Evolutionary conservation across 2,797 vertebrate genomes (phyloP).

Genomic region (Sebastiscus albofasciatus): DNA sequence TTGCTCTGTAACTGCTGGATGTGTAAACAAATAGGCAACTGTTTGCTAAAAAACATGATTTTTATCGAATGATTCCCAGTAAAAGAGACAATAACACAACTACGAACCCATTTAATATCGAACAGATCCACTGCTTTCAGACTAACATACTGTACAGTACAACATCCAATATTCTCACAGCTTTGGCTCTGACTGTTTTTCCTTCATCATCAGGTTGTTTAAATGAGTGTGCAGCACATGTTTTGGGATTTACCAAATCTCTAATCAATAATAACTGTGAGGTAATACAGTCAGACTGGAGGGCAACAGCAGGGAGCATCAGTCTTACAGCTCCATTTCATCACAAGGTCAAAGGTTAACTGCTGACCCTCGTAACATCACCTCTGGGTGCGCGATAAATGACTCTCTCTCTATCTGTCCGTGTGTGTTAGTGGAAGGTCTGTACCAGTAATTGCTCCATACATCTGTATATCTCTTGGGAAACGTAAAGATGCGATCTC

Average conservation of each 20-base stretch:
- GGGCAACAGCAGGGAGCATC: neutral
- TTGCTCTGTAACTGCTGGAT: no score
- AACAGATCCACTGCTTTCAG: neutral
- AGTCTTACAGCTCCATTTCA: neutral
- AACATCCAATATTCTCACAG: neutral
- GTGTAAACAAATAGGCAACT: no score
- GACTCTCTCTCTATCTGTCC: neutral
- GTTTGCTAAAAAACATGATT: neutral
- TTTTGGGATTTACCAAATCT: neutral
- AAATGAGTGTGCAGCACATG: neutral
- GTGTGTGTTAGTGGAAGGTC: neutral
- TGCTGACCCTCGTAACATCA: neutral
- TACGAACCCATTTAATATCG: neutral
- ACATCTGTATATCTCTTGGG: slow-evolving; percentile 24
- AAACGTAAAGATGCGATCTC: slow-evolving; percentile 15
- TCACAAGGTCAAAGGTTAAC: slow-evolving; percentile 49
- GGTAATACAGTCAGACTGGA: neutral
- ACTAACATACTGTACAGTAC: neutral
- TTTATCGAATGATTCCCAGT: neutral
- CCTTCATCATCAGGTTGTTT: neutral
- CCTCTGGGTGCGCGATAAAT: slow-evolving; percentile 3
- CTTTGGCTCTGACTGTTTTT: neutral
- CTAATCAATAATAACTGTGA: neutral
- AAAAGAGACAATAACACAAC: neutral
- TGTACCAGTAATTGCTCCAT: slow-evolving; percentile 24